Evolutionary conservation across 2,797 vertebrate species (phyloP).

Genomic region (Falco berigora): DNA sequence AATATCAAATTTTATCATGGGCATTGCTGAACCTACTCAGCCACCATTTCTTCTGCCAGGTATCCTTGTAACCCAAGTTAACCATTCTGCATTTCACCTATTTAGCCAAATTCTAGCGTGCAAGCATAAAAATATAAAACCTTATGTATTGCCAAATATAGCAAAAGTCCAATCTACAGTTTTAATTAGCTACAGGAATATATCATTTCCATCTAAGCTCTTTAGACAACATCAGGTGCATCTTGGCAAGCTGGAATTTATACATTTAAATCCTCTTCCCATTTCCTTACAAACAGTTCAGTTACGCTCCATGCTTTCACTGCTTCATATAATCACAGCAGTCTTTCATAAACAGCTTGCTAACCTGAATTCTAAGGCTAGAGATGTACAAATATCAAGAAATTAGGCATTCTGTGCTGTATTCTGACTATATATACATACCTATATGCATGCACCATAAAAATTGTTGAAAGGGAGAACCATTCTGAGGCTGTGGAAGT

Average conservation of each 20-base stretch:
- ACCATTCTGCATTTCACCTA: not conserved
- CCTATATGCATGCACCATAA: not conserved
- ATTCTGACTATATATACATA: not conserved
- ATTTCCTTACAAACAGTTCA: not conserved
- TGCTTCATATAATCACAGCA: not conserved
- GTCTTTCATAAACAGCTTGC: not conserved
- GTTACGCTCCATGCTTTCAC: not conserved
- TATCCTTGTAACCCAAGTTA: not conserved
- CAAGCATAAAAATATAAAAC: not conserved
- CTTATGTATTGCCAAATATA: not conserved
- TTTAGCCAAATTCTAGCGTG: not conserved
- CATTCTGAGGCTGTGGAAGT: not conserved
- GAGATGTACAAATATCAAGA: not conserved
- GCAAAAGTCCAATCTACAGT: not conserved
- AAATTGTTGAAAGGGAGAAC: not conserved
- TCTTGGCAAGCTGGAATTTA: not conserved
- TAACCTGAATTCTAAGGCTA: not conserved
- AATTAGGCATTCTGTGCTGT: not conserved
- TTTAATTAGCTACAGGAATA: not conserved
- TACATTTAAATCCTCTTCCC: not conserved
- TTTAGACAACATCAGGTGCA: not conserved
- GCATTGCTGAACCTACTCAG: not conserved
- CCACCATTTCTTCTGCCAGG: not conserved
- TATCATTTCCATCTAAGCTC: not conserved
- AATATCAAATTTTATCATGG: not conserved